Percentiles rank a stretch among this genome's conserved stretches.
Evolutionary conservation across 2,888 invertebrate species (phyloP).

Genomic region (Tanaodytes sp.): DNA sequence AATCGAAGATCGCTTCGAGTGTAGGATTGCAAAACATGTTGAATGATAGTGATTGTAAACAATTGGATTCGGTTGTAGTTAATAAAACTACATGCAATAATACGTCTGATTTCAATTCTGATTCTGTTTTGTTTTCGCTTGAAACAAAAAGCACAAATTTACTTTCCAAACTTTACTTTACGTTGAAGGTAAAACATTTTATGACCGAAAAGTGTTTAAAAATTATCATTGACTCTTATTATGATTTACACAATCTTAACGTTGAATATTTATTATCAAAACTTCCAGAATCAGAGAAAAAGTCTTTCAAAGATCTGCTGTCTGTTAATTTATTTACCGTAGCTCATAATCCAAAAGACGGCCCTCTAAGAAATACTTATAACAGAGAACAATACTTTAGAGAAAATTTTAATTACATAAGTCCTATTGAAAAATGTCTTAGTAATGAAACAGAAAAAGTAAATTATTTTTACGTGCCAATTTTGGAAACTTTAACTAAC

Average conservation of each 20-base stretch:
- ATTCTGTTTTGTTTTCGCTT: background rate
- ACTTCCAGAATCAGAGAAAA: slow-evolving; percentile 2
- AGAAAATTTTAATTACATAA: slow-evolving; percentile 14
- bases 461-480: slow-evolving; percentile 3
- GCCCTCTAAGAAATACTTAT: slow-evolving; percentile 9
- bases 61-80: no score
- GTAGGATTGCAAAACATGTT: no score
- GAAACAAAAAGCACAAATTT: slow-evolving; percentile 11
- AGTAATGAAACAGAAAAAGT: background rate
- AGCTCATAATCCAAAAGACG: slow-evolving; percentile 3
- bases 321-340: slow-evolving; percentile 5
- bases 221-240: slow-evolving; percentile 8
- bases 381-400: slow-evolving; percentile 7
- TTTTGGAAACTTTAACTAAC: background rate
- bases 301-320: background rate
- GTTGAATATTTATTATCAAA: slow-evolving; percentile 1
- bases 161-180: slow-evolving; percentile 1
- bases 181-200: slow-evolving; percentile 9
- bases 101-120: no score
- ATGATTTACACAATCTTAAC: slow-evolving; percentile 5
- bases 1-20: no score
- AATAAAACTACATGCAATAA: no score
- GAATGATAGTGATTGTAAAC: no score
- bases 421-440: background rate
- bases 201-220: slow-evolving; percentile 3